Evolutionary conservation across 2,888 invertebrate species (phyloP).

Genomic region (Ornithoptera priamus): DNA sequence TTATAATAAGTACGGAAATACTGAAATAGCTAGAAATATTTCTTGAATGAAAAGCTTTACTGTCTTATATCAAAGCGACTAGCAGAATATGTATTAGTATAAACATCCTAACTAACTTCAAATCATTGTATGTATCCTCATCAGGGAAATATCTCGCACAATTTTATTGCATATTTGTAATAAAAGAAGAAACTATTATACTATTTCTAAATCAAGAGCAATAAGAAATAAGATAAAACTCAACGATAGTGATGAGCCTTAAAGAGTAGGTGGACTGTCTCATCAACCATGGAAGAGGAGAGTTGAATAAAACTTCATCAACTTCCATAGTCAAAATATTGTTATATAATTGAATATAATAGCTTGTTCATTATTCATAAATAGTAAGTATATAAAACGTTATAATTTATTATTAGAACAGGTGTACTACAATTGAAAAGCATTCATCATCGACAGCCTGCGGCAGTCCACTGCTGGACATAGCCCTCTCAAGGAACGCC

Average conservation of each 20-base stretch:
- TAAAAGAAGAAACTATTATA: background rate
- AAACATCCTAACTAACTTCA: too few relatives aligned
- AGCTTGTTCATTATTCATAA: background rate
- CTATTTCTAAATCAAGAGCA: background rate
- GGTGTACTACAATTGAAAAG: background rate
- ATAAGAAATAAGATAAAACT: background rate
- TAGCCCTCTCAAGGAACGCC: too few relatives aligned
- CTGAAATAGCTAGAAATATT: too few relatives aligned
- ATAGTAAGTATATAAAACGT: background rate
- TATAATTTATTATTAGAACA: slow-evolving; percentile 3
- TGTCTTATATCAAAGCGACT: too few relatives aligned
- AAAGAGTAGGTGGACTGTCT: background rate
- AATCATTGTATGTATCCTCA: too few relatives aligned
- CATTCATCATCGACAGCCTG: background rate
- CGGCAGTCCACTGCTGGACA: too few relatives aligned
- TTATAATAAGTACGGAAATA: too few relatives aligned
- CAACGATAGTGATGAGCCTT: background rate
- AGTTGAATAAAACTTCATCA: background rate
- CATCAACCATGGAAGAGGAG: background rate
- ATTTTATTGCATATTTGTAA: too few relatives aligned
- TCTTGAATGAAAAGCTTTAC: too few relatives aligned
- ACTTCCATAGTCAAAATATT: background rate
- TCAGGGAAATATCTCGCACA: too few relatives aligned
- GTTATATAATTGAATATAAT: background rate
- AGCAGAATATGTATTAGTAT: too few relatives aligned